Percentiles rank a stretch among this genome's conserved stretches.
phyloP scores from a whole-genome alignment of 2,888 invertebrate species.

The Omphaloscelis lunosa region DNA sequence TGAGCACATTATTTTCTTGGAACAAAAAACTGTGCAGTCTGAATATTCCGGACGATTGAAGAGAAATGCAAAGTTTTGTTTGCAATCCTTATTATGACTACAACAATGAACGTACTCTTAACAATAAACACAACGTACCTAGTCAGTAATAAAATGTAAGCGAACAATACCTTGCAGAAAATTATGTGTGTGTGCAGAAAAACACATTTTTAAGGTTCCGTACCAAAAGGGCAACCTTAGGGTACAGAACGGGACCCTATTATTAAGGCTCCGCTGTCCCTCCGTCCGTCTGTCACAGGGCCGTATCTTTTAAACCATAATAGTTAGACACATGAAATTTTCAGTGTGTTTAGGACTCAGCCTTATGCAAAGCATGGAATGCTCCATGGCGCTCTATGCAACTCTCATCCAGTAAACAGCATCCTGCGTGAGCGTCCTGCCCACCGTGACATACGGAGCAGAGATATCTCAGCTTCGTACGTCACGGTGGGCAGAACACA shows the following conservation, averaged over 20 bases:
- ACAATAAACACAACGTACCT: slow-evolving; percentile 15
- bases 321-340: not conserved
- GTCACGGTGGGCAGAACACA: too few species aligned
- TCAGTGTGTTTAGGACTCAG: not conserved
- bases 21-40: slow-evolving; percentile 68
- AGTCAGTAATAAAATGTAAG: slow-evolving; percentile 17
- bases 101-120: slow-evolving; percentile 36
- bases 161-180: slow-evolving; percentile 20
- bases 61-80: slow-evolving; percentile 48
- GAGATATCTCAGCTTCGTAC: too few species aligned
- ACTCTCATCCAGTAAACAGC: too few species aligned
- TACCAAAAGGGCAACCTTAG: not conserved
- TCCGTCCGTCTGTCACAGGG: not conserved
- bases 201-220: not conserved
- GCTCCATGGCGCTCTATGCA: too few species aligned
- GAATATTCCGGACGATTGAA: slow-evolving; percentile 52
- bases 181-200: not conserved
- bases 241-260: not conserved
- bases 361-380: too few species aligned
- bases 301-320: not conserved
- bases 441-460: too few species aligned
- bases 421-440: too few species aligned
- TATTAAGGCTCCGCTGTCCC: not conserved
- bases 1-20: slow-evolving; percentile 74
- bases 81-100: slow-evolving; percentile 38